Percentiles rank a stretch among this genome's conserved stretches.
phyloP scores from a whole-genome alignment of 2,113 vertebrate genomes.

The Scartelaos histophorus region DNA sequence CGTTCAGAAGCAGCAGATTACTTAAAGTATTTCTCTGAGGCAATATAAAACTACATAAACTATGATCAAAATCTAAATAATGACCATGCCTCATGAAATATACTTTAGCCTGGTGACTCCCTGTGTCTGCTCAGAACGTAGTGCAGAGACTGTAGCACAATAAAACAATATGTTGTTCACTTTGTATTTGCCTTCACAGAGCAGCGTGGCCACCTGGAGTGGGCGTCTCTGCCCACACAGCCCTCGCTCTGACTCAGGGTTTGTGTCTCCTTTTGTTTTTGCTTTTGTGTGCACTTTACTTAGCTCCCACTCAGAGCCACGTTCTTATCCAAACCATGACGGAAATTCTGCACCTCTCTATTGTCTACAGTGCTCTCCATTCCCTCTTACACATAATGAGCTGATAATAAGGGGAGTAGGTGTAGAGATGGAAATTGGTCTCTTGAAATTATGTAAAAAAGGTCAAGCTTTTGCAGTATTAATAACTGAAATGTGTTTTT shows the following conservation, averaged over 20 bases:
- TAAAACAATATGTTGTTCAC: not conserved
- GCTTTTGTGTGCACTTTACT: conserved; percentile 36
- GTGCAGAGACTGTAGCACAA: not conserved
- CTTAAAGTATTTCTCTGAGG: too few relatives aligned
- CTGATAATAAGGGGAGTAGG: conserved; percentile 32
- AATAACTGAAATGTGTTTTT: conserved; percentile 9
- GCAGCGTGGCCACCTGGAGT: conserved; percentile 43
- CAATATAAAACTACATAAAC: too few relatives aligned
- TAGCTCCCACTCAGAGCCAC: conserved; percentile 33
- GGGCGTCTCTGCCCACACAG: conserved; percentile 62
- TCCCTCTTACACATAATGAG: conserved; percentile 9
- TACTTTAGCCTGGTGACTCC: too few relatives aligned
- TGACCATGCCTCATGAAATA: too few relatives aligned
- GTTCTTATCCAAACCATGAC: conserved; percentile 32
- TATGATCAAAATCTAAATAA: too few relatives aligned
- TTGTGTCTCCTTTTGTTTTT: conserved; percentile 35
- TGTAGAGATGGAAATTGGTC: conserved; percentile 34
- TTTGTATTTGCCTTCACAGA: not conserved
- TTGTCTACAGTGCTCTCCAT: not conserved
- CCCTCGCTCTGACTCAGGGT: conserved; percentile 48
- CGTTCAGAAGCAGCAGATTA: too few relatives aligned
- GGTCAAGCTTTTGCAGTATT: conserved; percentile 19
- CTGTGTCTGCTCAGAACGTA: too few relatives aligned
- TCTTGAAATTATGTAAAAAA: conserved; percentile 42
- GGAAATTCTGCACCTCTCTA: conserved; percentile 9